A percentile compares a stretch with the other conserved stretches of the same genome.
phyloP scores from a whole-genome alignment of 2,888 invertebrate genomes.

The Habroteleia sp. region DNA sequence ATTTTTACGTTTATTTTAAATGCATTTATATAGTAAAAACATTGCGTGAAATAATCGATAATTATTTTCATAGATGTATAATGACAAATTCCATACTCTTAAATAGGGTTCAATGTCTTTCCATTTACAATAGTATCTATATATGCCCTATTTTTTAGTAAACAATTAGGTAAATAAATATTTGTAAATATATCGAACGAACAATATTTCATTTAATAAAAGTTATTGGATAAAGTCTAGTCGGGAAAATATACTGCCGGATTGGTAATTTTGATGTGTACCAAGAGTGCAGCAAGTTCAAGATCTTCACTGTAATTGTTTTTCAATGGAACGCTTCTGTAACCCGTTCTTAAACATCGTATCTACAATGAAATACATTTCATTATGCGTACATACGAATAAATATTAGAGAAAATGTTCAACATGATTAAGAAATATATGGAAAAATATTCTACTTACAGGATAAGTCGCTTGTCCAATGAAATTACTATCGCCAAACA shows the following conservation, averaged over 20 bases:
- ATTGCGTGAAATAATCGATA: too few species aligned
- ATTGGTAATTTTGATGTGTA: slow-evolving; percentile 87
- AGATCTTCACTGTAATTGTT: slow-evolving; percentile 96
- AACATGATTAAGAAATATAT: too few species aligned
- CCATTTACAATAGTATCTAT: too few species aligned
- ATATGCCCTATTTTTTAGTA: too few species aligned
- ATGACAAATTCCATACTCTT: too few species aligned
- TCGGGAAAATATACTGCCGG: slow-evolving; percentile 45
- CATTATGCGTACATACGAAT: too few species aligned
- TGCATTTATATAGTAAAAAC: too few species aligned
- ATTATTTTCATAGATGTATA: too few species aligned
- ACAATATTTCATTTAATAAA: not conserved
- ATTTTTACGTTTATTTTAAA: too few species aligned
- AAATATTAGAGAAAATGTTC: too few species aligned
- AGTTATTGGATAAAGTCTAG: slow-evolving; percentile 5
- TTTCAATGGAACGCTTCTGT: slow-evolving; percentile 93
- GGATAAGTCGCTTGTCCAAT: slow-evolving; percentile 96
- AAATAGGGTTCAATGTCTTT: too few species aligned
- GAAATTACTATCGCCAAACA: slow-evolving; percentile 96
- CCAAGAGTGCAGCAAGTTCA: slow-evolving; percentile 93
- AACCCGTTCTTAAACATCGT: slow-evolving; percentile 90
- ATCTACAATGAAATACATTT: slow-evolving; percentile 82
- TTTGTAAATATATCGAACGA: too few species aligned
- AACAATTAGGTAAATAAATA: not conserved
- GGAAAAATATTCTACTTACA: slow-evolving; percentile 83